Evolutionary conservation across 2,113 vertebrate species (phyloP).

Genomic region (Hippopotamus amphibius): DNA sequence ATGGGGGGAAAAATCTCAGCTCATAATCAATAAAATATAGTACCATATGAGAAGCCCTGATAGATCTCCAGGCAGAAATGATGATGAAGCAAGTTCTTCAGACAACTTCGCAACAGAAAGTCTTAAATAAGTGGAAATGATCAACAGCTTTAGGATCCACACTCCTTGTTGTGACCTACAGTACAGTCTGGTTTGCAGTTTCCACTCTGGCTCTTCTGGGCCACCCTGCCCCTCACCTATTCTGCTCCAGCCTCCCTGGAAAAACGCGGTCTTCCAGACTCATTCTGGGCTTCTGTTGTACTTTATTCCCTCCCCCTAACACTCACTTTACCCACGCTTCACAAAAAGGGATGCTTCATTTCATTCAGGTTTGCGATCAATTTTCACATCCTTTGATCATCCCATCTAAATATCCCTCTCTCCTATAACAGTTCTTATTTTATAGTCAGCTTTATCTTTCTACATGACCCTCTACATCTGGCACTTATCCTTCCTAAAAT

Average conservation of each 20-base stretch:
- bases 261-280: background rate
- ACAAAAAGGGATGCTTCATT: background rate
- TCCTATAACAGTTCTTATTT: background rate
- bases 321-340: background rate
- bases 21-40: background rate
- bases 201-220: background rate
- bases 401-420: background rate
- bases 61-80: background rate
- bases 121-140: background rate
- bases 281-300: background rate
- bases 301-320: background rate
- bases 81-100: background rate
- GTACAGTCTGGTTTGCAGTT: background rate
- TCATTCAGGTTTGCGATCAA: background rate
- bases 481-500: background rate
- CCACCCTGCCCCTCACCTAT: background rate
- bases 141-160: background rate
- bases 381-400: background rate
- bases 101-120: background rate
- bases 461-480: background rate
- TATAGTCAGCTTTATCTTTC: background rate
- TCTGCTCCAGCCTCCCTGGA: background rate
- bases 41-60: background rate
- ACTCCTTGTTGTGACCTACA: background rate
- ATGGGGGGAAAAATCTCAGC: background rate